These are phyloP conservation scores for Lamellibrachia satsuma DNA, from an alignment of 2,888 invertebrate species.

Conservation along the genomic window DNA sequence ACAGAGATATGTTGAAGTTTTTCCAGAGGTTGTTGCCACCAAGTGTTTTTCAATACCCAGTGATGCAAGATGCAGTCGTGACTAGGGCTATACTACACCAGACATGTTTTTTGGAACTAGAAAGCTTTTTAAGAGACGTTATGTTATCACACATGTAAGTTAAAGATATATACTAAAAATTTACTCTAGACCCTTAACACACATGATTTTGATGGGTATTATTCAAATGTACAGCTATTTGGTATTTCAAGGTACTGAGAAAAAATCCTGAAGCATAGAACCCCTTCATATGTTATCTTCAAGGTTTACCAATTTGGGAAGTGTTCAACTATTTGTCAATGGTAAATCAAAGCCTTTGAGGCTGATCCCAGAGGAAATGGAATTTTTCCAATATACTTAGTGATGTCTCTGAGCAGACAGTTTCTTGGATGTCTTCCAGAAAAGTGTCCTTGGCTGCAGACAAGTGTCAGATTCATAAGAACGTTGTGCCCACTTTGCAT, in stretches of 20 bases:
- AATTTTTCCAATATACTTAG: not conserved
- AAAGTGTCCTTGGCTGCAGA: not conserved
- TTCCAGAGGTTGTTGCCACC: no score
- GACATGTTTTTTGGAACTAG: no score
- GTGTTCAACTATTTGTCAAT: conserved; percentile 12
- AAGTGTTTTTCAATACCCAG: no score
- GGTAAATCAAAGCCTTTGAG: not conserved
- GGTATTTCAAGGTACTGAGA: not conserved
- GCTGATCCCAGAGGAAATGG: not conserved
- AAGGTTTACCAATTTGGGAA: not conserved
- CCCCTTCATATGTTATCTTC: not conserved
- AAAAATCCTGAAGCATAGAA: not conserved
- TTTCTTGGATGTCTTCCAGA: not conserved
- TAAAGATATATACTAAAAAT: no score
- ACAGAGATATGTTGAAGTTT: no score
- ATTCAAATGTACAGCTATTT: not conserved
- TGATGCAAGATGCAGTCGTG: no score
- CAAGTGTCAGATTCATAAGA: not conserved
- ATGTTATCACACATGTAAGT: no score
- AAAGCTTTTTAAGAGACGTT: no score
- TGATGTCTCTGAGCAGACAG: not conserved
- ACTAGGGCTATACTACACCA: no score
- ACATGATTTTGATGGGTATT: not conserved
- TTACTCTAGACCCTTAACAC: no score
- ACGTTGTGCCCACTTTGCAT: not conserved